Base-by-base conservation (phyloP, 2,113 vertebrate genomes). In the Columba livia region DNA sequence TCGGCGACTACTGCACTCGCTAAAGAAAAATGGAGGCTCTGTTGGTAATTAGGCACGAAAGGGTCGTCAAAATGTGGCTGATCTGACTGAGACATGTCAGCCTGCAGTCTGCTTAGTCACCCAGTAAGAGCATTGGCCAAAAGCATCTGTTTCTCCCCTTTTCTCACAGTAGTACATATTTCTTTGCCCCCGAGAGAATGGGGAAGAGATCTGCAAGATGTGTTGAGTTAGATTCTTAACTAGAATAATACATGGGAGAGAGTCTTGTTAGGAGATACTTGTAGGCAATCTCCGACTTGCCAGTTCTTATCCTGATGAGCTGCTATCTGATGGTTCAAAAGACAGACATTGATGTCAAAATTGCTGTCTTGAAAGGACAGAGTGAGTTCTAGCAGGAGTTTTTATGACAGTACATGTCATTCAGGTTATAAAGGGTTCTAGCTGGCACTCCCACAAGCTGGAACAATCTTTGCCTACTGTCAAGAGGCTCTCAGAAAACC, bases 61-160 rank as follows among this genome's bases (percentile, higher is more conserved):
- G 34, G 69, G 58, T 57, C 61, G 36, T 93, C 79, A 51, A 71
- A 85, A 91, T 74, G 56, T 32, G 85, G 66, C 73, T 87, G 67
- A 54, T 94, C 82, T 79, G 56, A 96, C 87, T 81, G 94, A 96
- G 92, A 91, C 74, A 12, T 82, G 93, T 96, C 90, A 92, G 86
- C n/a, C 85, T 91, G 88, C 79, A 81, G 70, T 50, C 79, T 96
- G 94, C 96, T 95, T 96, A 92, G 89, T 94, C 91, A 94, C 58
- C 90, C 79, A 72, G 77, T 66, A 94, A 92, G 14, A 90, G 66
- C 66, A 65, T 67, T 91, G 73, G 73, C 89, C 91, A 84, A 89
- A 92, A 73, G 34, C 58, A 38, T 88, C 70, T 48, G 31, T 66
- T 82, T 93, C 57, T 60, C 80, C 44, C 67, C 57, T 70, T 67